Conservation (phyloP, 2,797 vertebrate species). For the Falco peregrinus region DNA sequence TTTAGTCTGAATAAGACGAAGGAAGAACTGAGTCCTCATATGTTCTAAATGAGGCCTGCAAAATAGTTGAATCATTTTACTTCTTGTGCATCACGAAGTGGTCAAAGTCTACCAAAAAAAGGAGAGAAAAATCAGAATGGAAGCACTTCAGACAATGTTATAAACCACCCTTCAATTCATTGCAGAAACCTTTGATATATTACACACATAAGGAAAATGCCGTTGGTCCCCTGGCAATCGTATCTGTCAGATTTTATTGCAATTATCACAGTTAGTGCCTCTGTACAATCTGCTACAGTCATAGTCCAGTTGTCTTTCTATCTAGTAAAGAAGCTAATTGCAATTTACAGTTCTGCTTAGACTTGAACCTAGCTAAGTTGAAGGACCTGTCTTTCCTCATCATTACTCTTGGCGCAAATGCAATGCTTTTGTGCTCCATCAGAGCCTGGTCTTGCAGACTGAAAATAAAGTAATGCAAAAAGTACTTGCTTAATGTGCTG, state of each 20-base stretch:
- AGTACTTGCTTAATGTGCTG: background rate
- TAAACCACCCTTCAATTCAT: background rate
- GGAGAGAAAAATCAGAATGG: background rate
- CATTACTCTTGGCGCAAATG: background rate
- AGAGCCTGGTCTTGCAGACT: background rate
- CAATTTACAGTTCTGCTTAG: background rate
- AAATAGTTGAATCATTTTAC: constrained; percentile 25
- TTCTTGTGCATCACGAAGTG: background rate
- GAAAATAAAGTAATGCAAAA: constrained; percentile 11
- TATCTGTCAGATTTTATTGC: background rate
- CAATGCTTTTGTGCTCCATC: background rate
- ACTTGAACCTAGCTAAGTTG: background rate
- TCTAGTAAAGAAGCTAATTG: background rate
- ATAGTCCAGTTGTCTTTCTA: background rate
- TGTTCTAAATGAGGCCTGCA: constrained; percentile 8
- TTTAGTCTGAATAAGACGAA: constrained; percentile 63
- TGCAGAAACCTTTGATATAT: background rate
- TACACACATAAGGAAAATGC: background rate
- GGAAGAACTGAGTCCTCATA: constrained; percentile 53
- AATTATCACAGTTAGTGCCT: background rate
- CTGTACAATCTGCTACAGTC: background rate
- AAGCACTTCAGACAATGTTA: background rate
- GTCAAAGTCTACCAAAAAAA: background rate
- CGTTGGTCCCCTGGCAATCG: background rate
- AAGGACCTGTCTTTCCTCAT: background rate